These are phyloP conservation scores for Rhincodon typus DNA, from an alignment of 2,797 vertebrate species.

Conservation along the genomic window DNA sequence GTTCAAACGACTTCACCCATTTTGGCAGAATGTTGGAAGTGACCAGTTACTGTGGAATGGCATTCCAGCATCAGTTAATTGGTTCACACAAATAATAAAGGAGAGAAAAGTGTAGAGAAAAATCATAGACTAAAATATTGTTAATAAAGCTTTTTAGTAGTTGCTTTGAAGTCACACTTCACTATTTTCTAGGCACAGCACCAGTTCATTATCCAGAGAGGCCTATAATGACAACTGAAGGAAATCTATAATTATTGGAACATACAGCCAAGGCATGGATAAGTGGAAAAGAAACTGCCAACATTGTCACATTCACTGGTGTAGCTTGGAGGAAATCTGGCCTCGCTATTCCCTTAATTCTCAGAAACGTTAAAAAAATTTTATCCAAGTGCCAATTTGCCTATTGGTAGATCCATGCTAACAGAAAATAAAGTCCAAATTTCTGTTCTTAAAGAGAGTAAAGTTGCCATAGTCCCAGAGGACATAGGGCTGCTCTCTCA, in stretches of 20 bases:
- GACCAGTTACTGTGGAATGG: not conserved
- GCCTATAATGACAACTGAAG: not conserved
- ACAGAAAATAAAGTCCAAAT: too few relatives aligned
- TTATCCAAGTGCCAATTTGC: too few relatives aligned
- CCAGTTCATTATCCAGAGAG: not conserved
- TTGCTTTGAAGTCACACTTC: too few relatives aligned
- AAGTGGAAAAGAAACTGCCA: not conserved
- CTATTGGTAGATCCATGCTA: too few relatives aligned
- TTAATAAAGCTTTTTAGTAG: not conserved
- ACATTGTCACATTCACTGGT: not conserved
- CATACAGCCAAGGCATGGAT: not conserved
- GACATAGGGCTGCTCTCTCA: too few relatives aligned
- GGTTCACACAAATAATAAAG: not conserved
- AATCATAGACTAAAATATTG: not conserved
- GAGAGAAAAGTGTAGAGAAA: not conserved
- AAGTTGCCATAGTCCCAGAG: too few relatives aligned
- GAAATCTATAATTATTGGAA: not conserved
- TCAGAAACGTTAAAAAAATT: too few relatives aligned
- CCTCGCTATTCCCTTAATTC: too few relatives aligned
- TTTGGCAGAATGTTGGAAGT: not conserved
- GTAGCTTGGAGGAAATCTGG: too few relatives aligned
- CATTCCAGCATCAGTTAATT: not conserved
- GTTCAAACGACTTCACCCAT: not conserved
- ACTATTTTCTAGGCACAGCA: not conserved
- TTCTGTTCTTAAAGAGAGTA: too few relatives aligned